Evolutionary conservation across 2,113 vertebrate genomes (phyloP).

Genomic region (Chionodraco myersi): DNA sequence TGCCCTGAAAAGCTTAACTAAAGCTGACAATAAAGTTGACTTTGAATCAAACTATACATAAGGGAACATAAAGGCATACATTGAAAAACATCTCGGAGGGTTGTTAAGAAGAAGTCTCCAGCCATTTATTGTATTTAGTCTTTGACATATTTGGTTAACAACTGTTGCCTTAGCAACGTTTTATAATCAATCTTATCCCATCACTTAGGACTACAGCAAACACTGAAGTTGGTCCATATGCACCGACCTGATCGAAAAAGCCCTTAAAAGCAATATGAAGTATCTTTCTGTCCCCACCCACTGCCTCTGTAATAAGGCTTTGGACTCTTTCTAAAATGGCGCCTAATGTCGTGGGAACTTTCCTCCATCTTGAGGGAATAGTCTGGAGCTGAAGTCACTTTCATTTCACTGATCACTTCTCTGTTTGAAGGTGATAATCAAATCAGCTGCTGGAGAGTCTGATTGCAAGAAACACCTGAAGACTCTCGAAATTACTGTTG

Average conservation of each 20-base stretch:
- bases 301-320: slow-evolving; percentile 18
- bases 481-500: background rate
- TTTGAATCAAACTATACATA: too few species aligned
- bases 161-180: too few species aligned
- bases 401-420: slow-evolving; percentile 41
- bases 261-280: slow-evolving; percentile 4
- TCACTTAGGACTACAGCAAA: too few species aligned
- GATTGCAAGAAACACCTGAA: slow-evolving; percentile 38
- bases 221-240: too few species aligned
- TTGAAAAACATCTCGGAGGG: too few species aligned
- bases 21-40: too few species aligned
- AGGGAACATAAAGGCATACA: too few species aligned
- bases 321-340: background rate
- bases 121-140: too few species aligned
- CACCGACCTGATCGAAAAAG: background rate
- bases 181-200: too few species aligned
- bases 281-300: background rate
- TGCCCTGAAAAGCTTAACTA: too few species aligned
- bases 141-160: too few species aligned
- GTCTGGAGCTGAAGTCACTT: slow-evolving; percentile 11
- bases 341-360: background rate
- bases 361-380: background rate
- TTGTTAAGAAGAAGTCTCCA: too few species aligned
- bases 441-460: slow-evolving; percentile 14
- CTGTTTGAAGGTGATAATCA: slow-evolving; percentile 21